These are phyloP conservation scores for Eulacestoma nigropectus DNA, from an alignment of 2,113 vertebrate species.

Conservation along the genomic window DNA sequence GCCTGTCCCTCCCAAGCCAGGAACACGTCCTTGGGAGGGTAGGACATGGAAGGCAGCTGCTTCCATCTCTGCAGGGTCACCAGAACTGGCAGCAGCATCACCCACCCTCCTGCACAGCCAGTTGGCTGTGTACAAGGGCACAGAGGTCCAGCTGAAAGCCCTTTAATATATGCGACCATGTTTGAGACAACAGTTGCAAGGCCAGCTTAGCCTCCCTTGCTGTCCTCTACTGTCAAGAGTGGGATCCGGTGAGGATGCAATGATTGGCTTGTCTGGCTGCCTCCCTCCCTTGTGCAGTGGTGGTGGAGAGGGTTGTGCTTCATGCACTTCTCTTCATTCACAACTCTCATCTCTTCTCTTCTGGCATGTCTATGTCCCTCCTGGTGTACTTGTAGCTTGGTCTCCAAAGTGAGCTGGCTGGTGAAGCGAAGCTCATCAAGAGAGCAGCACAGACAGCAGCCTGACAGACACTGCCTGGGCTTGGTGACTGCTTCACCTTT, in stretches of 20 bases:
- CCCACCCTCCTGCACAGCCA: background rate
- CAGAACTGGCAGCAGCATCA: background rate
- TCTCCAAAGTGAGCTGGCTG: background rate
- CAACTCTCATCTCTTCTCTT: background rate
- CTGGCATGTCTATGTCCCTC: background rate
- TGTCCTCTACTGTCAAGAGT: background rate
- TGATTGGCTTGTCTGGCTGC: background rate
- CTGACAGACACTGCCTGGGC: background rate
- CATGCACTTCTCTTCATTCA: background rate
- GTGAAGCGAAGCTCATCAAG: background rate
- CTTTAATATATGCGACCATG: background rate
- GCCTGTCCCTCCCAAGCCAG: background rate
- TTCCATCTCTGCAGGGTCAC: background rate
- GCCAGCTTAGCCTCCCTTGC: background rate
- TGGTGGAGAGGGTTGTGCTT: background rate
- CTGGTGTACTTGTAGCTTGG: background rate
- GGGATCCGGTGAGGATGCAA: background rate
- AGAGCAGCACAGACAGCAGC: background rate
- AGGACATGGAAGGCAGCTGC: background rate
- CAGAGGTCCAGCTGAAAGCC: background rate
- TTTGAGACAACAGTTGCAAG: background rate
- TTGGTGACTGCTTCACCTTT: background rate
- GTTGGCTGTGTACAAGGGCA: background rate
- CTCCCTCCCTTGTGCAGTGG: background rate
- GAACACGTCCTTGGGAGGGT: rapidly evolving